These are phyloP conservation scores for Pseudorhombus dupliciocellatus DNA, from an alignment of 2,113 vertebrate species.

Conservation along the genomic window DNA sequence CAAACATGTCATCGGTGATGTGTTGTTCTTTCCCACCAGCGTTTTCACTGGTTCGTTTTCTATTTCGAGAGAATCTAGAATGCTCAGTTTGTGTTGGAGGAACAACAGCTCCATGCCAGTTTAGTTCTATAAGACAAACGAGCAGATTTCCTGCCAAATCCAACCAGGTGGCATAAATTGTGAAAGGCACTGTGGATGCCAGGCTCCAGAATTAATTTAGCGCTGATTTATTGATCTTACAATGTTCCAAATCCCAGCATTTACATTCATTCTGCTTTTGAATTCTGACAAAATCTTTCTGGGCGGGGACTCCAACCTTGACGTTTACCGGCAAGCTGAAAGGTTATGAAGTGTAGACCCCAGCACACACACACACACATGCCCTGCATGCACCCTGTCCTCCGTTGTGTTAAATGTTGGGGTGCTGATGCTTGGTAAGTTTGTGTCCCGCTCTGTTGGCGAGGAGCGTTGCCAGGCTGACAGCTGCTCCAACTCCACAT, in stretches of 20 bases:
- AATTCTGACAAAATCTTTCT: constrained; percentile 30
- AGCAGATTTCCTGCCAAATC: constrained; percentile 53
- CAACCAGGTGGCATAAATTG: constrained; percentile 60
- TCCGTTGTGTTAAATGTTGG: constrained; percentile 50
- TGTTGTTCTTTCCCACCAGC: constrained; percentile 29
- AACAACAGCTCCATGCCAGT: constrained; percentile 36
- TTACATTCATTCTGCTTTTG: constrained; percentile 25
- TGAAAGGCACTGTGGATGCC: constrained; percentile 37
- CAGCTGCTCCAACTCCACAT: constrained; percentile 75
- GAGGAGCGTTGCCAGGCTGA: constrained; percentile 67
- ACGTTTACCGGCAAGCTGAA: constrained; percentile 11
- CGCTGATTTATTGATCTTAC: constrained; percentile 27
- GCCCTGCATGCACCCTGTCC: constrained; percentile 22
- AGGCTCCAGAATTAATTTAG: constrained; percentile 41
- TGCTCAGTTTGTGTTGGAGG: constrained; percentile 14
- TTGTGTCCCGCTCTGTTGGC: constrained; percentile 48
- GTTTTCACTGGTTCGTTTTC: constrained; percentile 30
- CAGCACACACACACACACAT: constrained; percentile 18
- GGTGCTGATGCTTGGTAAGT: constrained; percentile 59
- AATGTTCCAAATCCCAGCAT: constrained; percentile 27
- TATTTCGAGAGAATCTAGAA: constrained; percentile 21
- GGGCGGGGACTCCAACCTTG: constrained; percentile 26
- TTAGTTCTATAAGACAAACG: constrained; percentile 43
- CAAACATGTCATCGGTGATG: constrained; percentile 53
- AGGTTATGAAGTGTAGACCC: constrained; percentile 33